Base-by-base conservation (phyloP, 2,797 vertebrate genomes). In the Cyprinodon diabolis region DNA sequence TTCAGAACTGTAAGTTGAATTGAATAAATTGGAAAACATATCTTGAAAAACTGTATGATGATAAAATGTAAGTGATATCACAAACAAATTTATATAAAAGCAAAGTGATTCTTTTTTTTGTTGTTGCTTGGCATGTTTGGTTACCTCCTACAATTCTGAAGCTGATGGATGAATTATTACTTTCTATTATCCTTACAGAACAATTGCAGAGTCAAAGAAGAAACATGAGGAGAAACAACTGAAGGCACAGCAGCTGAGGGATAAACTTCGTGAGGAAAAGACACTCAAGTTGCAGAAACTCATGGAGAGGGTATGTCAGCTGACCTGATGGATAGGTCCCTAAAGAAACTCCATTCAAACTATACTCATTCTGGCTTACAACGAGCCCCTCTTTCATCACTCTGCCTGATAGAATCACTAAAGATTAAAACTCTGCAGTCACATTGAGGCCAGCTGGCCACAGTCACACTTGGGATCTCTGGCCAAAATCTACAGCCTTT, bases 191-290 rank as follows among this genome's bases (percentile, higher is more conserved):
- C 93, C 91, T 90, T 82, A 90, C 94, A 99, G 98, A 91, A 99
- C 98, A 81, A 99, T 99, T 78, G 98, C 98, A 7, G 98, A 99
- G 92, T 99, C 98, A 19, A 99, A 99, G 93, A 99, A 98, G 95
- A 99, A 99, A 90, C 97, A 98, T 19, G 98, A 99, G 92, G 98
- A 99, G 91, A 99, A 99, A 84, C 98, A 99, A 94, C 97, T 98
- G 91, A 99, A 99, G 93, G 98, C 98, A 21, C 98, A 99, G 87
- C 98, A 99, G 90, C 95, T 99, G 73, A 95, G 98, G 80, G 98
- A 98, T 86, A 99, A 99, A 86, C 94, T 99, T 52, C 94, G 96
- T 30, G 98, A 99, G 88, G 97, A 99, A 92, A 98, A 99, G 94
- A 96, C 96, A 0, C 91, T 98, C 84, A 99, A 99, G 85, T 95